Evolutionary conservation across 2,888 invertebrate species (phyloP).

Genomic region (Leptarthrus brevirostris): DNA sequence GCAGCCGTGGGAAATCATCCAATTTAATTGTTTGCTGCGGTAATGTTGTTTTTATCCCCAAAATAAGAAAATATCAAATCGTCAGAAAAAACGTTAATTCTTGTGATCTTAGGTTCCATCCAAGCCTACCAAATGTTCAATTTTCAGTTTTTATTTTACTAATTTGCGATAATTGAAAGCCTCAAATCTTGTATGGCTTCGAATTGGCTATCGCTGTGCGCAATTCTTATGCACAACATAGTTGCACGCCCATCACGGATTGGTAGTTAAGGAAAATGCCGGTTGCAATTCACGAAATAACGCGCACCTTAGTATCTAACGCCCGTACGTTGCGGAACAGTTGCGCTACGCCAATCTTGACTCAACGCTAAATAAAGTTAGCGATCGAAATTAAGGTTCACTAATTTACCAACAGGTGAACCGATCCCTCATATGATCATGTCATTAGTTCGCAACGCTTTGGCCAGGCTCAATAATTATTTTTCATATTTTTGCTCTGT

Average conservation of each 20-base stretch:
- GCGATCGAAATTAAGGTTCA: constrained; percentile 29
- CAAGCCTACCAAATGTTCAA: neutral
- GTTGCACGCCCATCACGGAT: constrained; percentile 42
- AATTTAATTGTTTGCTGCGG: no score
- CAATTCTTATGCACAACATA: neutral
- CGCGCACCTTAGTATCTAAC: constrained; percentile 24
- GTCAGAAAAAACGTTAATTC: neutral
- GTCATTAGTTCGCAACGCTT: constrained; percentile 48
- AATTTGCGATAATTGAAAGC: constrained; percentile 32
- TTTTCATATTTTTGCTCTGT: constrained; percentile 23
- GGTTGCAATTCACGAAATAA: constrained; percentile 36
- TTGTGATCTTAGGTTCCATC: neutral
- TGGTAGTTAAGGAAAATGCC: constrained; percentile 40
- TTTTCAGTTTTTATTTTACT: no score
- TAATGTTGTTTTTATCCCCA: no score
- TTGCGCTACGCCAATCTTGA: neutral
- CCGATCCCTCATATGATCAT: constrained; percentile 46
- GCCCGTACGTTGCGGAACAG: neutral
- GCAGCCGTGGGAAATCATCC: no score
- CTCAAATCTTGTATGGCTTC: neutral
- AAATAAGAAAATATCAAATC: no score
- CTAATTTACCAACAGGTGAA: constrained; percentile 47
- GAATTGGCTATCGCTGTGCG: neutral
- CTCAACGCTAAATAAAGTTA: constrained; percentile 31
- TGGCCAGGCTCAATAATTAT: constrained; percentile 33